Evolutionary conservation across 2,113 vertebrate genomes (phyloP).

Genomic region (Phainopepla nitens): DNA sequence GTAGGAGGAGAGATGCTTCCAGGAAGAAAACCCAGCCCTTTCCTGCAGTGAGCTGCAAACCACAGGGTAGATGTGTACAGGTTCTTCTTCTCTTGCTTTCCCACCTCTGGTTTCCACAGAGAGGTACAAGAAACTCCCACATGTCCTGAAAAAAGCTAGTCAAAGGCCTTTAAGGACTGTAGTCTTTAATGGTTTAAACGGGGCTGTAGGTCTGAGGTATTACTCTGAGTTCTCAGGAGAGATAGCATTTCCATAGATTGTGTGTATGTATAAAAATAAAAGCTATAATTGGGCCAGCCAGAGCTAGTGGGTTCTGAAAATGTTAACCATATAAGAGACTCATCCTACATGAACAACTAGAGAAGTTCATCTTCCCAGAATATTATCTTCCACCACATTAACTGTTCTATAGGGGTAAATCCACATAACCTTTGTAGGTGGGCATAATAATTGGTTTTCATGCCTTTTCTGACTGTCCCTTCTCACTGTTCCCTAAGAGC

Average conservation of each 20-base stretch:
- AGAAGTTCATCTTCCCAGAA: background rate
- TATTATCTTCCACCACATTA: background rate
- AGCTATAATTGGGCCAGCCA: background rate
- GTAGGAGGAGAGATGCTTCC: background rate
- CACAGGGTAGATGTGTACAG: background rate
- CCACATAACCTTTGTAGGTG: background rate
- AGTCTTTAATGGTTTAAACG: background rate
- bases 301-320: background rate
- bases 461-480: background rate
- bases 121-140: background rate
- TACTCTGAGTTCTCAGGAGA: background rate
- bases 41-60: background rate
- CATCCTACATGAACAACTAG: background rate
- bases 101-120: background rate
- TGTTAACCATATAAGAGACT: fast-evolving
- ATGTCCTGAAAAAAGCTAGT: background rate
- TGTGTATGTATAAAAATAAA: background rate
- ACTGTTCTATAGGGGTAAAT: background rate
- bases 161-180: background rate
- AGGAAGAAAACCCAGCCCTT: background rate
- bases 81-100: background rate
- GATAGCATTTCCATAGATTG: background rate
- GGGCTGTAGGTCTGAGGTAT: background rate
- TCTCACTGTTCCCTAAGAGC: background rate
- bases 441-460: background rate